Evolutionary conservation across 2,888 invertebrate genomes (phyloP), one percentile per base, ranked within the genome.

Genomic region (Protophormia terraenovae): DNA sequence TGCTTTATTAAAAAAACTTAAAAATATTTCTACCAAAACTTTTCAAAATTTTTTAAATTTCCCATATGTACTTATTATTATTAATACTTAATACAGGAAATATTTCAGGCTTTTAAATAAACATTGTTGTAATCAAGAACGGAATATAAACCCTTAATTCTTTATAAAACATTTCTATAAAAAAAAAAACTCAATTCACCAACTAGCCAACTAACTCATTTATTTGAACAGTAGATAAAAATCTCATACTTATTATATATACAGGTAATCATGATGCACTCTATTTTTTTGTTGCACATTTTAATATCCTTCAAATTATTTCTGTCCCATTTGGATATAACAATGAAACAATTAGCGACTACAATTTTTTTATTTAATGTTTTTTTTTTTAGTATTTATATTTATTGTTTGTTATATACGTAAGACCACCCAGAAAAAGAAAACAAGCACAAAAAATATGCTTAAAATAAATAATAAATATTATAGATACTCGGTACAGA

Each of bases 381-480:
- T 22, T 45, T 47, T 47, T n/a, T 35, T 41, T 35, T 41, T 27
- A n/a, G n/a, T 58, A 29, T 32, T 35, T 62, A 38, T 27, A 62
- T 55, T 79, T 66, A 38, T 62, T 41, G 29, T 64, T 41, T 12
- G 24, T 16, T 58, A 24, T 41, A 24, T 8, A 12, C 22, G 35
- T 22, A 50, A 41, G 60, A 71, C 64, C 67, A 82, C 71, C 66
- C 73, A 80, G 41, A 38, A 60, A 75, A 69, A 67, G 3, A 19
- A 35, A 32, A 64, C 41, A 32, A 71, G 10, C 53, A 12, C 1
- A 19, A 45, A 47, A 50, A 47, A 82, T 32, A 78, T 69, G 24
- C 16, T 69, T 16, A 58, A 66, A 67, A 47, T 27, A 69, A 32
- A 58, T 45, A 80, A 84, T 47, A 80, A 72, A 76, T 60, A 50